These are phyloP conservation scores for Smutsia temminckii DNA, from an alignment of 2,797 vertebrate genomes.

Conservation along the genomic window DNA sequence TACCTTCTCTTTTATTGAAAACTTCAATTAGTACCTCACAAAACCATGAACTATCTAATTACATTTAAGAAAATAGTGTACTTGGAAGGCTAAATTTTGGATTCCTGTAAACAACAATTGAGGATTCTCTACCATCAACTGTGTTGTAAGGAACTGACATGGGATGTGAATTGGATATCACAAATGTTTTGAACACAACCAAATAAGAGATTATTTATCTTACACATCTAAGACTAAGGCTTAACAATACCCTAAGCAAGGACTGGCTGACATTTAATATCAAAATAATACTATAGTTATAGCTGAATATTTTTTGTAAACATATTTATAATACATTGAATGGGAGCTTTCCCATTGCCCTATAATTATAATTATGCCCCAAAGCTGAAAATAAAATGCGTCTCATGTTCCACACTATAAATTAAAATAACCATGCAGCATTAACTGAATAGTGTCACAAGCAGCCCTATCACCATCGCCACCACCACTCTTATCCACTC, in stretches of 20 bases:
- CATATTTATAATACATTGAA: background rate
- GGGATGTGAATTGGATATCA: background rate
- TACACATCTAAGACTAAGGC: background rate
- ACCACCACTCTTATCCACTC: background rate
- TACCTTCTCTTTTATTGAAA: background rate
- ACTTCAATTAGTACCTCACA: background rate
- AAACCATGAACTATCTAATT: constrained; percentile 20
- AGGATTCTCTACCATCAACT: background rate
- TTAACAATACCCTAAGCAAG: constrained; percentile 1
- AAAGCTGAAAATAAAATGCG: background rate
- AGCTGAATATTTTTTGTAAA: background rate
- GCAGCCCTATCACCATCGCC: background rate
- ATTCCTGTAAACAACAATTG: background rate
- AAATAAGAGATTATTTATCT: background rate
- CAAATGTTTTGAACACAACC: background rate
- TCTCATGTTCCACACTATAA: background rate
- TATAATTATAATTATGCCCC: background rate
- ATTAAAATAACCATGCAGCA: background rate
- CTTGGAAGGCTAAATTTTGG: background rate
- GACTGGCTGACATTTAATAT: background rate
- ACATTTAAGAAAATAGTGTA: background rate
- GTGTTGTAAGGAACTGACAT: background rate
- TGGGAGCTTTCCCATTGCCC: background rate
- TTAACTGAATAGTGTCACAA: background rate
- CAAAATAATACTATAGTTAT: background rate